A percentile compares a stretch with the other conserved stretches of the same genome.
phyloP scores from a whole-genome alignment of 2,888 invertebrate genomes.

The Mesorhabditis belari region DNA sequence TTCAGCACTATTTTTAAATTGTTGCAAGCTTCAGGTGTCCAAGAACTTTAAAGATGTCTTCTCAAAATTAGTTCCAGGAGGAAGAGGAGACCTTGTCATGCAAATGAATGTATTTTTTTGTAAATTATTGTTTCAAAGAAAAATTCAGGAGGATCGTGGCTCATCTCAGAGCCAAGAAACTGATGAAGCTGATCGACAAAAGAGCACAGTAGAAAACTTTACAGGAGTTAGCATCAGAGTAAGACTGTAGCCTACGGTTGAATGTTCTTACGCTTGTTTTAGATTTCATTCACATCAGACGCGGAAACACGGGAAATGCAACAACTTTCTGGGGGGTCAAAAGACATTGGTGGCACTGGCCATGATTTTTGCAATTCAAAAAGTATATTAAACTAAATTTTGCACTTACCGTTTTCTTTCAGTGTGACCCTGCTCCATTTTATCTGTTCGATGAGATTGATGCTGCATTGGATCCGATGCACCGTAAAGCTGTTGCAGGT shows the following conservation, averaged over 20 bases:
- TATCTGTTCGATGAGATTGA: constrained; percentile 99
- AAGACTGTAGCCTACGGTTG: constrained; percentile 2
- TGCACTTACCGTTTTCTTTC: background rate
- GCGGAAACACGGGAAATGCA: constrained; percentile 99
- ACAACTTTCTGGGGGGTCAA: constrained; percentile 95
- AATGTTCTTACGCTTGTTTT: constrained; percentile 44
- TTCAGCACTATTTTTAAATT: too few relatives aligned
- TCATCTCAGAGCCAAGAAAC: constrained; percentile 4
- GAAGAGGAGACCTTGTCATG: constrained; percentile 85
- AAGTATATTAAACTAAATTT: background rate
- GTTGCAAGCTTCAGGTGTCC: constrained; percentile 63
- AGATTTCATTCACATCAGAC: constrained; percentile 87
- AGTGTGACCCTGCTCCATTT: constrained; percentile 97
- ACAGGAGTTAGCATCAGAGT: constrained; percentile 78
- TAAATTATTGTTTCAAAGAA: too few relatives aligned
- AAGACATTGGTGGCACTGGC: constrained; percentile 95
- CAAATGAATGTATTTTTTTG: constrained; percentile 6
- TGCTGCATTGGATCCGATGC: constrained; percentile 94
- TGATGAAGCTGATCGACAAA: constrained; percentile 1
- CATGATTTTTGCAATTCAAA: constrained; percentile 94
- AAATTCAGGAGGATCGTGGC: constrained; percentile 7
- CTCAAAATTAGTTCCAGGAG: constrained; percentile 88
- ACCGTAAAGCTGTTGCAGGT: constrained; percentile 81
- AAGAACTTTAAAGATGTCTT: constrained; percentile 96
- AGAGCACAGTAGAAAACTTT: constrained; percentile 64